A percentile compares a stretch with the other conserved stretches of the same genome.
phyloP scores from a whole-genome alignment of 2,797 vertebrate genomes.

The Pangasius djambal region DNA sequence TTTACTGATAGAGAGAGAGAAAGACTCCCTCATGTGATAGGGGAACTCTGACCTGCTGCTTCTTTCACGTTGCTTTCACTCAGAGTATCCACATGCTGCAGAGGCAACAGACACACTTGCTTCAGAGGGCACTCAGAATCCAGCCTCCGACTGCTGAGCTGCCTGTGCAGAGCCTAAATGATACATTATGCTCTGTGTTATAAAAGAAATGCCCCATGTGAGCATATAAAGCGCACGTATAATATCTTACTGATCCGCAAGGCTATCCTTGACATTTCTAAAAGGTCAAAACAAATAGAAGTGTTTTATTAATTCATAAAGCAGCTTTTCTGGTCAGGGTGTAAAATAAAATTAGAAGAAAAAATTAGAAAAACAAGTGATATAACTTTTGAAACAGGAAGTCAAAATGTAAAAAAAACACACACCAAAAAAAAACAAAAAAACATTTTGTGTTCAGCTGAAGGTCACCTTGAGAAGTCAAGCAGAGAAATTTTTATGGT shows the following conservation, averaged over 20 bases:
- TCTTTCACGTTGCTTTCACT: slow-evolving; percentile 21
- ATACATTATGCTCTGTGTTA: neutral
- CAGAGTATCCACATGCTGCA: slow-evolving; percentile 19
- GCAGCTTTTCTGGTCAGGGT: neutral
- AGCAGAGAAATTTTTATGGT: slow-evolving; percentile 4
- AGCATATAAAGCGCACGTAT: neutral
- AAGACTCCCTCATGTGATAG: neutral
- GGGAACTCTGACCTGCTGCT: slow-evolving; percentile 41
- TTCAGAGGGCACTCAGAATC: slow-evolving; percentile 33
- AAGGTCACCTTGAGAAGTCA: slow-evolving; percentile 7
- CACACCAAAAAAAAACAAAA: neutral
- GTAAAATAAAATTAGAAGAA: neutral
- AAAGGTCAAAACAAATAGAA: slow-evolving; percentile 22
- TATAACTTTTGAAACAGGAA: neutral
- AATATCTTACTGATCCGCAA: neutral
- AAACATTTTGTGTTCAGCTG: neutral
- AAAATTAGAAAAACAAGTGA: neutral
- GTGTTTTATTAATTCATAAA: slow-evolving; percentile 21
- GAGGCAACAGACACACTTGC: slow-evolving; percentile 29
- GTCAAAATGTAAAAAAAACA: neutral
- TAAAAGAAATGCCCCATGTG: slow-evolving; percentile 4
- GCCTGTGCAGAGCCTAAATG: slow-evolving; percentile 32
- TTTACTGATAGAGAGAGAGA: neutral
- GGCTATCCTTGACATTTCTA: slow-evolving; percentile 6
- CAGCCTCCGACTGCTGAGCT: slow-evolving; percentile 27